Conservation (phyloP, 2,888 invertebrate species). For the Macrophya alboannulata region DNA sequence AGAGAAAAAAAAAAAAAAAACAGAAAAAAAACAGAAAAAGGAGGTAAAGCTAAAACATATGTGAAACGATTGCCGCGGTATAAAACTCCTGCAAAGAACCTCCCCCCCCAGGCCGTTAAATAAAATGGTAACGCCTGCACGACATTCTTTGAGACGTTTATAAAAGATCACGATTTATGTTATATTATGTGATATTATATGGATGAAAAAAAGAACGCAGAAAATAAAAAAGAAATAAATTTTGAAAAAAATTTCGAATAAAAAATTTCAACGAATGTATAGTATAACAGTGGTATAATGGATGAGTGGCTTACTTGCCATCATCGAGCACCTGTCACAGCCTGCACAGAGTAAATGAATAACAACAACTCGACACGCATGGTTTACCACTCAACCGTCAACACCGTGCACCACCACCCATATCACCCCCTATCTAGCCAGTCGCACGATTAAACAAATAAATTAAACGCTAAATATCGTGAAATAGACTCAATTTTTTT, state of each 20-base stretch:
- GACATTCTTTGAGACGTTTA: neutral
- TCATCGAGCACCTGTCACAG: conserved; percentile 42
- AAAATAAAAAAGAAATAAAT: neutral
- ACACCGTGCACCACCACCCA: conserved; percentile 9
- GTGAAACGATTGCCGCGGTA: conserved; percentile 26
- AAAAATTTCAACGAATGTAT: conserved; percentile 1
- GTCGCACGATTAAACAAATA: conserved; percentile 31
- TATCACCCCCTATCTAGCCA: neutral
- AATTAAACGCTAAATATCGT: conserved; percentile 32
- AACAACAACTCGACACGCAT: conserved; percentile 42
- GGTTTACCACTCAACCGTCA: conserved; percentile 13
- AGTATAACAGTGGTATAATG: neutral
- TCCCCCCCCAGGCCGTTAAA: neutral
- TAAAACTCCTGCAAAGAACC: conserved; percentile 6
- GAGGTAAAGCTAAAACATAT: conserved; percentile 36
- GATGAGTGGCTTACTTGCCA: conserved; percentile 29
- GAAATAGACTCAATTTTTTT: neutral
- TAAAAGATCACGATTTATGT: neutral
- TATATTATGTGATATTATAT: neutral
- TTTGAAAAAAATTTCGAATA: neutral
- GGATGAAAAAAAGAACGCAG: neutral
- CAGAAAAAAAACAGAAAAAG: neutral
- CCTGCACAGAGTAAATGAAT: conserved; percentile 31
- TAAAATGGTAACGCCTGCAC: neutral
- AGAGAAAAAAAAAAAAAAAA: neutral